Conservation (phyloP, 1,140 invertebrate species). For the Drosophila lacertosa region DNA sequence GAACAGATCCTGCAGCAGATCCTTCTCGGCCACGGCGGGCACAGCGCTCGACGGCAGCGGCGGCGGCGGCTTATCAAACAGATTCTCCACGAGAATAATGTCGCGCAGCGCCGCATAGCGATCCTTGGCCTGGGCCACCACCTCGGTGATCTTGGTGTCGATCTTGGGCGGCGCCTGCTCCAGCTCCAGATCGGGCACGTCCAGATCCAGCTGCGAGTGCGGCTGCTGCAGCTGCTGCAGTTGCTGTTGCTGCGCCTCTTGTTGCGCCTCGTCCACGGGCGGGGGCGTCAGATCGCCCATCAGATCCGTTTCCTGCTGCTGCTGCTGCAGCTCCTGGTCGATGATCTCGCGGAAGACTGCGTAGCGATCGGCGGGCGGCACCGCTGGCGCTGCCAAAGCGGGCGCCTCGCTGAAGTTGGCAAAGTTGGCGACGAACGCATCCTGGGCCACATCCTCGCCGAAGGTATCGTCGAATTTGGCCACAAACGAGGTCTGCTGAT, state of each 20-base stretch:
- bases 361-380: slow-evolving; percentile 89
- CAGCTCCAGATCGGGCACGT: slow-evolving; percentile 36
- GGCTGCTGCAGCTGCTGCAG: slow-evolving; percentile 15
- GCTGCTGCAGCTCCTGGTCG: slow-evolving; percentile 88
- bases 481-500: slow-evolving; percentile 83
- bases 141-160: slow-evolving; percentile 84
- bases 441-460: slow-evolving; percentile 66
- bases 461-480: slow-evolving; percentile 87
- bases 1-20: slow-evolving; percentile 76
- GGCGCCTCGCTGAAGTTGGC: slow-evolving; percentile 85
- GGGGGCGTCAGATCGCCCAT: slow-evolving; percentile 66
- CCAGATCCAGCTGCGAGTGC: slow-evolving; percentile 21
- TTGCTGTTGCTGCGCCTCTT: slow-evolving; percentile 19
- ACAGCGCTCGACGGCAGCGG: neutral
- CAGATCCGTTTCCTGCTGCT: slow-evolving; percentile 84
- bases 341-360: slow-evolving; percentile 93
- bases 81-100: slow-evolving; percentile 87
- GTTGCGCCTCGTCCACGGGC: slow-evolving; percentile 48
- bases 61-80: slow-evolving; percentile 85
- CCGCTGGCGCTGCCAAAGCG: slow-evolving; percentile 73
- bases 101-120: slow-evolving; percentile 89
- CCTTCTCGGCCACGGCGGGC: slow-evolving; percentile 38
- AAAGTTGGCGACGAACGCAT: slow-evolving; percentile 87
- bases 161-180: slow-evolving; percentile 59
- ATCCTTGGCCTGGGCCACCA: slow-evolving; percentile 85